Percentiles rank a stretch among this genome's conserved stretches.
Conservation (phyloP, 2,113 vertebrate species). For the Ploceus nigricollis region DNA sequence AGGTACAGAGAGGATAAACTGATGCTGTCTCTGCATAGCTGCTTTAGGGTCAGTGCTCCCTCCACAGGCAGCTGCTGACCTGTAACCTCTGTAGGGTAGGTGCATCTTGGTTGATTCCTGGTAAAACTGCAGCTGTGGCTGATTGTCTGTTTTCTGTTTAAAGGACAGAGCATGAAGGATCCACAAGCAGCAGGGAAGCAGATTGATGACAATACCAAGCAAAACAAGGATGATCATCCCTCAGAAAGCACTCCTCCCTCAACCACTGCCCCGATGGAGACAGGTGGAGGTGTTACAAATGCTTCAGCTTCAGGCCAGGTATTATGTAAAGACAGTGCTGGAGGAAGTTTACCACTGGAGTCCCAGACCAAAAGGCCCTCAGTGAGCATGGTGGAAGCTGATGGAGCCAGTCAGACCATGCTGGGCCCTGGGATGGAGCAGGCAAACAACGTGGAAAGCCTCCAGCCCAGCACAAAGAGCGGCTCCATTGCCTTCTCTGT, state of each 20-base stretch:
- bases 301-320: background rate
- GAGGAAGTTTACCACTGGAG: background rate
- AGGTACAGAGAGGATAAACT: background rate
- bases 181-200: slow-evolving; percentile 53
- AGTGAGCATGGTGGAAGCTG: background rate
- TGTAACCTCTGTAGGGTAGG: background rate
- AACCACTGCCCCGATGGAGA: background rate
- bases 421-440: background rate
- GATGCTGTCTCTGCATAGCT: background rate
- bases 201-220: background rate
- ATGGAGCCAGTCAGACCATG: background rate
- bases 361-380: background rate
- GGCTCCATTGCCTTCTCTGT: slow-evolving; percentile 2
- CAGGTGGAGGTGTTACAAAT: background rate
- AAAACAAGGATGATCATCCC: background rate
- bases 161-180: slow-evolving; percentile 72
- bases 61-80: background rate
- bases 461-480: background rate
- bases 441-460: background rate
- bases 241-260: slow-evolving; percentile 5
- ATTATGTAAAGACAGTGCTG: background rate
- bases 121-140: background rate
- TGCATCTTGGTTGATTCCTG: background rate
- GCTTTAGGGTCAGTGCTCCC: background rate
- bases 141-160: background rate